A percentile compares a stretch with the other conserved stretches of the same genome.
Conservation (phyloP, 1,140 invertebrate species). For the Musca vetustissima region DNA sequence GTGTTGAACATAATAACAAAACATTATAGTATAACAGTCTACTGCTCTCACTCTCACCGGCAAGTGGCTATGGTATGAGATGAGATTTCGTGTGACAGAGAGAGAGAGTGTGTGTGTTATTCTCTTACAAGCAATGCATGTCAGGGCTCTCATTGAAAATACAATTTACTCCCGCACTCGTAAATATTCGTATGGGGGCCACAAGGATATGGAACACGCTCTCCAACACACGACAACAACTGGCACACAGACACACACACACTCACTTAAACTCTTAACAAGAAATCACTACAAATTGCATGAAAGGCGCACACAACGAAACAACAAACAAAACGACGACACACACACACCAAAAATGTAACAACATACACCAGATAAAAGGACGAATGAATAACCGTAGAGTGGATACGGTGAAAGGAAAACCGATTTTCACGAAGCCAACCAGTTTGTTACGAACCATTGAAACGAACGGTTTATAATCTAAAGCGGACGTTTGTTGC, state of each 20-base stretch:
- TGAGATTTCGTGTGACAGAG: too few species aligned
- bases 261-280: neutral
- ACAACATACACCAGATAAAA: slow-evolving; percentile 1
- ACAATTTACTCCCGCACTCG: slow-evolving; percentile 18
- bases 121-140: too few species aligned
- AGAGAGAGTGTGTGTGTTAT: too few species aligned
- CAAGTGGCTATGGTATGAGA: too few species aligned
- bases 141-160: too few species aligned
- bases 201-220: slow-evolving; percentile 8
- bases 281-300: slow-evolving; percentile 21
- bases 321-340: neutral
- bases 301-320: neutral
- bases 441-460: slow-evolving; percentile 23
- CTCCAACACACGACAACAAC: neutral
- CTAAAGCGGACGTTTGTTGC: neutral
- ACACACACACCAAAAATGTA: too few species aligned
- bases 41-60: neutral
- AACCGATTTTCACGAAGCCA: slow-evolving; percentile 16
- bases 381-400: slow-evolving; percentile 19
- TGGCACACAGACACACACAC: neutral
- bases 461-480: slow-evolving; percentile 18
- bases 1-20: neutral
- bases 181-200: slow-evolving; percentile 7
- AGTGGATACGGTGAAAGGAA: slow-evolving; percentile 10
- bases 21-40: slow-evolving; percentile 5